Conservation (phyloP, 1,140 invertebrate species). For the Plodia interpunctella region DNA sequence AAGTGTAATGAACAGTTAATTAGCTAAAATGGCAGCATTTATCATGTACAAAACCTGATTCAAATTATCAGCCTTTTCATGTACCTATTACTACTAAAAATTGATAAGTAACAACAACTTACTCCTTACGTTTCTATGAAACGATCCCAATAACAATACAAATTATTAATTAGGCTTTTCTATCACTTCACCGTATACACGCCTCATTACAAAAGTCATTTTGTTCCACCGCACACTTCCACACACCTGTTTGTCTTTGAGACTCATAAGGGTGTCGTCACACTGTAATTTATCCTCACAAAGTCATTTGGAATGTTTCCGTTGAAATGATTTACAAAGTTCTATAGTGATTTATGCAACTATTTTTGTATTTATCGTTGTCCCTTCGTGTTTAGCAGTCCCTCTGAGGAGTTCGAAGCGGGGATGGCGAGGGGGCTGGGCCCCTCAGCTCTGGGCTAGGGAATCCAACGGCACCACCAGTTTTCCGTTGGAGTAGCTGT, state of each 20-base stretch:
- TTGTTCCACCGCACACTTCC: conserved; percentile 38
- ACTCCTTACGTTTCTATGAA: conserved; percentile 72
- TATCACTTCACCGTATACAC: conserved; percentile 73
- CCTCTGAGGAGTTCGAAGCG: conserved; percentile 53
- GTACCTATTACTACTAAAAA: conserved; percentile 71
- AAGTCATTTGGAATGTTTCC: conserved; percentile 40
- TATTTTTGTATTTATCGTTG: conserved; percentile 26
- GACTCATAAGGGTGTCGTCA: conserved; percentile 43
- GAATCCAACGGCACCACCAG: conserved; percentile 77
- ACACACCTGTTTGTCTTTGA: conserved; percentile 52
- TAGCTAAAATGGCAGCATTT: conserved; percentile 33
- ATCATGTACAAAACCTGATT: conserved; percentile 57
- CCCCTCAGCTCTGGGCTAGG: conserved; percentile 74
- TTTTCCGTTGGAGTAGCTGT: conserved; percentile 76
- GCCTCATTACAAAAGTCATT: conserved; percentile 34
- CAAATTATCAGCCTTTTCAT: conserved; percentile 65
- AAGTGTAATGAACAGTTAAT: conserved; percentile 27
- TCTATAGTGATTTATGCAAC: conserved; percentile 5
- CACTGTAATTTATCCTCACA: conserved; percentile 23
- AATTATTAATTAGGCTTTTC: conserved; percentile 68
- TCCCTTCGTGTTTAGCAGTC: conserved; percentile 43
- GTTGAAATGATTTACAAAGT: conserved; percentile 7
- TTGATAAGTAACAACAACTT: conserved; percentile 70
- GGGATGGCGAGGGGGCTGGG: conserved; percentile 44
- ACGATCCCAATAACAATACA: conserved; percentile 64